These are phyloP conservation scores for Galago senegalensis DNA, from an alignment of 2,797 vertebrate species.

Conservation along the genomic window DNA sequence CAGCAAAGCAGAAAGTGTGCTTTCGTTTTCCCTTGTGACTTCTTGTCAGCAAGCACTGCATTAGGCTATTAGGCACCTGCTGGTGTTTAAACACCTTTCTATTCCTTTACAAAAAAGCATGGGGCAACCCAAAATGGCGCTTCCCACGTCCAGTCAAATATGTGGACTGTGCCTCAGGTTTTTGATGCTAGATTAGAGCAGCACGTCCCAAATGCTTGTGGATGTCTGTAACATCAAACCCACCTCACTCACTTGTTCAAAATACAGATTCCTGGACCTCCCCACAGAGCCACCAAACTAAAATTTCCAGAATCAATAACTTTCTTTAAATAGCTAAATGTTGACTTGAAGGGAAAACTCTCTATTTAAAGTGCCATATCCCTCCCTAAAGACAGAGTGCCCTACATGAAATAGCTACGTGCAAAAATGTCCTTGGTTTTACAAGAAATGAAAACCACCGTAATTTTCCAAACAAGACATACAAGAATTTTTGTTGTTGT, in stretches of 20 bases:
- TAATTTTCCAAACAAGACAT: background rate
- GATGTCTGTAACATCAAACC: accelerated
- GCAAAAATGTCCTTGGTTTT: background rate
- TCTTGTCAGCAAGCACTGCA: background rate
- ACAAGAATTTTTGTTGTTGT: background rate
- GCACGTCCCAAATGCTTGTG: accelerated
- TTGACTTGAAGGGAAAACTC: constrained; percentile 12
- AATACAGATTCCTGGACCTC: background rate
- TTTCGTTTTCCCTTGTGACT: background rate
- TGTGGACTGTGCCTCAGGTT: accelerated
- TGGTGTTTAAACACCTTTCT: background rate
- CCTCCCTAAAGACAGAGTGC: background rate
- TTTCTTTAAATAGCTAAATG: background rate
- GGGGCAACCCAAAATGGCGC: accelerated
- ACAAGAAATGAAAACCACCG: background rate
- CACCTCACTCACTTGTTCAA: background rate
- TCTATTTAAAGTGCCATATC: background rate
- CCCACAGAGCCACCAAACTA: background rate
- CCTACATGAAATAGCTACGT: background rate
- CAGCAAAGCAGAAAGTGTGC: background rate
- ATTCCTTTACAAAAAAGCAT: background rate
- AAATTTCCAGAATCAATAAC: background rate
- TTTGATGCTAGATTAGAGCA: background rate
- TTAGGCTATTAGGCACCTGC: no score
- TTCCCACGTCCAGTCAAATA: background rate